Percentiles rank a stretch among this genome's conserved stretches.
Conservation (phyloP, 2,113 vertebrate species). For the Physeter macrocephalus region DNA sequence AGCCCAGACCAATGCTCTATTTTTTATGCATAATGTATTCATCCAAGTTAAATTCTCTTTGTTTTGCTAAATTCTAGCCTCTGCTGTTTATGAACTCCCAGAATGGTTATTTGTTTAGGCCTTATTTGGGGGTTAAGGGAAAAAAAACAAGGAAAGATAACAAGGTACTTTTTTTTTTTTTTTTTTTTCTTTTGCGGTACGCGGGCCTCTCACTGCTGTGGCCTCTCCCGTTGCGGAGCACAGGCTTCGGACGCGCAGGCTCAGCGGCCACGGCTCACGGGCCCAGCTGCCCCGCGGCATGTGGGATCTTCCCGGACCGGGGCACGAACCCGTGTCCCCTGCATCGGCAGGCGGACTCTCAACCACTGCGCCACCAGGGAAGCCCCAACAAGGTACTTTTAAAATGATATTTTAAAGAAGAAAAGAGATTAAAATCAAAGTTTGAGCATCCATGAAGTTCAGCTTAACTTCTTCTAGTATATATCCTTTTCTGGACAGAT, state of each 20-base stretch:
- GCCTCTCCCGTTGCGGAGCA: no score
- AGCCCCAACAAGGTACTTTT: no score
- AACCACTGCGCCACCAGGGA: no score
- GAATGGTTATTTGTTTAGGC: constrained; percentile 31
- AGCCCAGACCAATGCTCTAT: constrained; percentile 21
- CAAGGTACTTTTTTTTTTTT: background rate
- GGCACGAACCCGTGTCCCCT: no score
- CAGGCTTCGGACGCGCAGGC: no score
- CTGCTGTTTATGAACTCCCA: constrained; percentile 15
- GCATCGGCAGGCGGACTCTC: no score
- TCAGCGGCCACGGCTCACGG: no score
- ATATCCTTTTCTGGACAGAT: background rate
- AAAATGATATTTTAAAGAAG: constrained; percentile 23
- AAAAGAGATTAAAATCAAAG: background rate
- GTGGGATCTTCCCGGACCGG: no score
- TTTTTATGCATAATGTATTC: constrained; percentile 54
- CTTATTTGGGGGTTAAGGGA: background rate
- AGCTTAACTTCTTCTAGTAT: background rate
- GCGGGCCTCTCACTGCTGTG: no score
- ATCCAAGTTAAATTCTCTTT: constrained; percentile 41
- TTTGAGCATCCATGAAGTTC: background rate
- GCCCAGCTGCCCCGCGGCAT: no score
- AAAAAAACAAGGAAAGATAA: background rate
- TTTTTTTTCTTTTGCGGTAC: no score
- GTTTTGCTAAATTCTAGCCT: constrained; percentile 48